Conservation (phyloP, 2,797 vertebrate species). For the Myotis findleyi region DNA sequence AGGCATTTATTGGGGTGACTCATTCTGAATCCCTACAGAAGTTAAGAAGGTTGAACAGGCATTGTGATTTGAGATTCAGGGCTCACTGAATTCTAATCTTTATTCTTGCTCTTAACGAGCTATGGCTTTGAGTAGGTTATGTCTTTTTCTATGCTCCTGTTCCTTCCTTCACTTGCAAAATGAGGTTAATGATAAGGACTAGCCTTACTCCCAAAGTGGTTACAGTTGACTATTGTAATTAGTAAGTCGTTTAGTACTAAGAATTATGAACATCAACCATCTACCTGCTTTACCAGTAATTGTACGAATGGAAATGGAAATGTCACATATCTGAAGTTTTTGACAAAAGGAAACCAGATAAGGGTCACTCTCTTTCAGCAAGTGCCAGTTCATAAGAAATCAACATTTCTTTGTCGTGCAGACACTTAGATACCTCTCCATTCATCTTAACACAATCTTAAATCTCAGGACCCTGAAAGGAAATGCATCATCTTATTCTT, state of each 20-base stretch:
- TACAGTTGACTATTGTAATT: constrained; percentile 27
- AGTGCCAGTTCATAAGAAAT: constrained; percentile 17
- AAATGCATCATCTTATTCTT: constrained; percentile 5
- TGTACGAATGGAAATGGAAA: not conserved
- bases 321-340: constrained; percentile 12
- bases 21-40: not conserved
- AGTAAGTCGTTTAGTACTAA: not conserved
- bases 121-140: not conserved
- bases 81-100: not conserved
- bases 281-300: not conserved
- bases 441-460: constrained; percentile 17
- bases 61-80: not conserved
- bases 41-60: not conserved
- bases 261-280: constrained; percentile 3
- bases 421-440: not conserved
- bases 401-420: not conserved
- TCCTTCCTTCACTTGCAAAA: constrained; percentile 56
- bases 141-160: not conserved
- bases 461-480: not conserved
- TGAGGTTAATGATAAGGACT: constrained; percentile 8
- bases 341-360: not conserved
- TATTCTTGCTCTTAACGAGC: not conserved
- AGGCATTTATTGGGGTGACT: not conserved
- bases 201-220: not conserved
- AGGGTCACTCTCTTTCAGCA: not conserved